Base-by-base conservation (phyloP, 2,797 vertebrate genomes). In the Yasuhikotakia modesta region DNA sequence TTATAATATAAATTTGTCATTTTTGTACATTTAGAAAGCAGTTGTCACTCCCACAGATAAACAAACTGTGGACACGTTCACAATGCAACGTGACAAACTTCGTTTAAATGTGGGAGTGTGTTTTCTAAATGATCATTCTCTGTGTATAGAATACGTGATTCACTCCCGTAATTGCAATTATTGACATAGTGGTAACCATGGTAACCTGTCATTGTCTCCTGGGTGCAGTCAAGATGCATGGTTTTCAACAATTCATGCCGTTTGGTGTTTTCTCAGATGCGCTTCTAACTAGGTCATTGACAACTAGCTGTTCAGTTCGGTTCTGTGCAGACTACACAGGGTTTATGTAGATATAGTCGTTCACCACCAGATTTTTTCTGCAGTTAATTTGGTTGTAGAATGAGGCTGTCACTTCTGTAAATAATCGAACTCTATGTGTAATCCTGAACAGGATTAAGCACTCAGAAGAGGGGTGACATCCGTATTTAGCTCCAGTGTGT, bases 371-470 rank as follows among this genome's bases (percentile, higher is more conserved):
- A 16, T 16, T 30, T 30, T 57, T 57, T 57, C 11, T 24, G 11
- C 13, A 14, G 53, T 57, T 57, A 24, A 57, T 57, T 57, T 3
- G 21, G 53, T 55, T 57, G 21, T 14, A 57, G 55, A 57, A 30
- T 60, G 14, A 5, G 2, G 24, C 27, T 60, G 57, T 60, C 24
- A 16, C 57, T 27, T 16, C 13, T 60, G 3, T 30, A 27, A 57
- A 60, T 60, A 60, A 60, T 60, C 24, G 2, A 27, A 58, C 1
- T 60, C 27, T 60, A 13, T 30, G 14, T 30, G 14, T 60, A 30
- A 60, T 60, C 57, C 24, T 27, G 57, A 30, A 60, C 57, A 60
- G 57, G 57, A 17, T 60, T 60, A 27, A 60, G 57, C 57, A 16
- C 57, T 60, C 22, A 24, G 24, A 60, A 60, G 5, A 60, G 57